Evolutionary conservation across 2,113 vertebrate species (phyloP), one percentile per base, ranked within the genome.

Genomic region (Rhabdomys dilectus): DNA sequence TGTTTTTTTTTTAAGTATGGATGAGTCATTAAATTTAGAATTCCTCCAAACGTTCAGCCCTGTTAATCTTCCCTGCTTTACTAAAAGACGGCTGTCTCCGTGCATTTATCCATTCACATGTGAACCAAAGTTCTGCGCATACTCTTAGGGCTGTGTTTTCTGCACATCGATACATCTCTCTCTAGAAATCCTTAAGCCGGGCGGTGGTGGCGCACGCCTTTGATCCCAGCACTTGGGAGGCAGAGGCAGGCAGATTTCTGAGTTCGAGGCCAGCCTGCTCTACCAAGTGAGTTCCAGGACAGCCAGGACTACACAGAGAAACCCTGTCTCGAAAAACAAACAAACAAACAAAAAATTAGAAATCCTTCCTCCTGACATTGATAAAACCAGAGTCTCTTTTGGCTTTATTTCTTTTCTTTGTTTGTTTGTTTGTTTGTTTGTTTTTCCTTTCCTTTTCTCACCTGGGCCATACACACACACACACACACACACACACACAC

Each of bases 21-120:
- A 39, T 86, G 7, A 86, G 21, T 91, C 77, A 19, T 91, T 96
- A 91, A 87, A 93, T 95, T 91, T 53, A 70, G 77, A 81, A 94
- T 75, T 91, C 60, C 2, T 75, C 26, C 68, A 11, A 78, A 78
- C 13, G 34, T 62, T 92, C 22, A 58, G 36, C 72, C 56, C 76
- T 78, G 34, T 60, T 3, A 0, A 89, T 76, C 93, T 87, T 85
- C 42, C 19, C 76, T 58, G 7, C 42, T 7, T 92, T 87, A 31
- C 42, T 75, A 75, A 94, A 77, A 92, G 48, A 31, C 75, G 39
- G 48, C 45, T 39, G 60, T 85, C 72, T 93, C 34, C 15, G 10
- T 73, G 29, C 34, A 66, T 91, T 75, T 8, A 48, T 3, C 64
- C 12, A 66, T 95, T 91, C 95, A 75, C 6, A 31, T 19, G 21